A percentile compares a stretch with the other conserved stretches of the same genome.
Evolutionary conservation across 1,140 invertebrate species (phyloP).

Genomic region (Aphaenogaster rudis): DNA sequence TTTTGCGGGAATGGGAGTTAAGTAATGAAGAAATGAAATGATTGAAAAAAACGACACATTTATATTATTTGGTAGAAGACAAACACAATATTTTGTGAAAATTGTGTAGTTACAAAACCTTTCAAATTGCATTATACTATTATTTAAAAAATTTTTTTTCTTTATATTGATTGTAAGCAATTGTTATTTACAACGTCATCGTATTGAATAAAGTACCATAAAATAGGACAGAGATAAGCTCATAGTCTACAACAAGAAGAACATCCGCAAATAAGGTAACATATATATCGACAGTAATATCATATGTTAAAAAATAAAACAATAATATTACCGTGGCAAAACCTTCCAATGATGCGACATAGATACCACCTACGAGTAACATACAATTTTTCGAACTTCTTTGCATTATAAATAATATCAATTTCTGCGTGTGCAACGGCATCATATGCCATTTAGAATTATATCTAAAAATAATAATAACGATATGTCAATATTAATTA

Average conservation of each 20-base stretch:
- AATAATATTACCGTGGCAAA: slow-evolving; percentile 47
- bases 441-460: slow-evolving; percentile 35
- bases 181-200: slow-evolving; percentile 15
- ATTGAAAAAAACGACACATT: slow-evolving; percentile 3
- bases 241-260: slow-evolving; percentile 41
- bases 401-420: slow-evolving; percentile 53
- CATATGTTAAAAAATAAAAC: neutral
- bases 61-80: slow-evolving; percentile 13
- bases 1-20: neutral
- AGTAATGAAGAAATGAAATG: neutral
- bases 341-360: slow-evolving; percentile 38
- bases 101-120: neutral
- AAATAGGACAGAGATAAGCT: slow-evolving; percentile 47
- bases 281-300: neutral
- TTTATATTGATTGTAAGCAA: neutral
- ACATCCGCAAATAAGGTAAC: neutral
- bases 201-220: slow-evolving; percentile 47
- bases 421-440: slow-evolving; percentile 44
- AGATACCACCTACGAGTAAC: slow-evolving; percentile 37
- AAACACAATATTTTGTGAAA: slow-evolving; percentile 4
- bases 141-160: neutral
- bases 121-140: neutral
- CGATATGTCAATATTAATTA: neutral
- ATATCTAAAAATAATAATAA: slow-evolving; percentile 49
- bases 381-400: slow-evolving; percentile 40